Conservation (phyloP, 2,797 vertebrate species). For the Eupleurogrammus muticus region DNA sequence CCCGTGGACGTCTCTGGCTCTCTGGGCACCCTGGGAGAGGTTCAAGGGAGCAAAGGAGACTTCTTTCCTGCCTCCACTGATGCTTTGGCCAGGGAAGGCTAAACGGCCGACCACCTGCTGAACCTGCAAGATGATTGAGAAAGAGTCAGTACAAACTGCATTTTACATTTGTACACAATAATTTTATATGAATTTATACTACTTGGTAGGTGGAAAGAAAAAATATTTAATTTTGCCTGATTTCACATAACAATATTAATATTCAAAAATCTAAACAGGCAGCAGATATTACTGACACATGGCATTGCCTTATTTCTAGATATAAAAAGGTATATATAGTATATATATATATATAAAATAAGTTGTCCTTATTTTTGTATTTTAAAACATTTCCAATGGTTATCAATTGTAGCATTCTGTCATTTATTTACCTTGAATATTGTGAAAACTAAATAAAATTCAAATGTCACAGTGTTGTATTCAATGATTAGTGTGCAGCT, state of each 20-base stretch:
- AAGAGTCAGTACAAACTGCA: background rate
- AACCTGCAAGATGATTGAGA: conserved; percentile 79
- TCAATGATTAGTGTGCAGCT: background rate
- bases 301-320: background rate
- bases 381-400: background rate
- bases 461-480: too few relatives aligned
- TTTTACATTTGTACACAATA: too few relatives aligned
- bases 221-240: too few relatives aligned
- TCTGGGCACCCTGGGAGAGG: conserved; percentile 88
- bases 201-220: too few relatives aligned
- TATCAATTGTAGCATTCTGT: background rate
- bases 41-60: conserved; percentile 90
- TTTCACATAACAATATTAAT: too few relatives aligned
- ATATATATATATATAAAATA: too few relatives aligned
- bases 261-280: too few relatives aligned
- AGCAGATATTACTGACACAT: too few relatives aligned
- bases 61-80: conserved; percentile 86
- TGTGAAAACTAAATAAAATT: too few relatives aligned
- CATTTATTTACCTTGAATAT: too few relatives aligned
- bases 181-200: too few relatives aligned
- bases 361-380: background rate
- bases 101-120: conserved; percentile 94
- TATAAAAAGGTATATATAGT: background rate
- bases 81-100: conserved; percentile 84
- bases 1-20: conserved; percentile 81